A percentile compares a stretch with the other conserved stretches of the same genome.
Conservation (phyloP, 2,888 invertebrate species). For the Zaprionus obscuricornis region DNA sequence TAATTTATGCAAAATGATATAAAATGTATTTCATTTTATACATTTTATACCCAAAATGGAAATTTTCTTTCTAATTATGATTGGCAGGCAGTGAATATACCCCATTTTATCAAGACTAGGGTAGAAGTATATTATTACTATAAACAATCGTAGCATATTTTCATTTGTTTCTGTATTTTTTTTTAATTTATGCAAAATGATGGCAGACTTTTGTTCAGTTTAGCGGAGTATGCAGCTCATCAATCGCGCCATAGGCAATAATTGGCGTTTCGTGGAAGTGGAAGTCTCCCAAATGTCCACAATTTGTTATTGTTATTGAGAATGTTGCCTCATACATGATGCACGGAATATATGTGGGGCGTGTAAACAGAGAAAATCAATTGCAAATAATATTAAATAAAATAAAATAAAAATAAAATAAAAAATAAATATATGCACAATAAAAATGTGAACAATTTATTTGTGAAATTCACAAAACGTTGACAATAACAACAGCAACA, state of each 20-base stretch:
- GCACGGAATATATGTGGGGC: slow-evolving; percentile 28
- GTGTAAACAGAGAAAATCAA: slow-evolving; percentile 41
- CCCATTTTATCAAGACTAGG: too few species aligned
- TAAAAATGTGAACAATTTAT: slow-evolving; percentile 47
- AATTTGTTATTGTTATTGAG: slow-evolving; percentile 16
- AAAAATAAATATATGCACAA: slow-evolving; percentile 40
- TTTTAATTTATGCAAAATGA: slow-evolving; percentile 35
- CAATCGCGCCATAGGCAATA: slow-evolving; percentile 45
- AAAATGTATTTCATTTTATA: too few species aligned
- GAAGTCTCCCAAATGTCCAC: slow-evolving; percentile 14
- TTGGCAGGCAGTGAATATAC: too few species aligned
- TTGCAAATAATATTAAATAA: slow-evolving; percentile 47
- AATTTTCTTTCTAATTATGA: too few species aligned
- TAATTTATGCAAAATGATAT: slow-evolving; percentile 37
- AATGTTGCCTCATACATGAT: slow-evolving; percentile 23
- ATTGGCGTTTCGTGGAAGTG: slow-evolving; percentile 39
- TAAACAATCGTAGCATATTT: slow-evolving; percentile 21
- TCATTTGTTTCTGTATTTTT: not conserved
- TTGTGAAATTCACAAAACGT: slow-evolving; percentile 32
- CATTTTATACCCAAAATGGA: too few species aligned
- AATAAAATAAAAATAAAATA: too few species aligned
- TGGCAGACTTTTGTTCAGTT: slow-evolving; percentile 9
- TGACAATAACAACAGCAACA: slow-evolving; percentile 27
- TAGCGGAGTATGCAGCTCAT: slow-evolving; percentile 42
- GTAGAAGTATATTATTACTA: too few species aligned